phyloP scores from a whole-genome alignment of 1,140 invertebrate genomes.

The Zaprionus kolodkinae region DNA sequence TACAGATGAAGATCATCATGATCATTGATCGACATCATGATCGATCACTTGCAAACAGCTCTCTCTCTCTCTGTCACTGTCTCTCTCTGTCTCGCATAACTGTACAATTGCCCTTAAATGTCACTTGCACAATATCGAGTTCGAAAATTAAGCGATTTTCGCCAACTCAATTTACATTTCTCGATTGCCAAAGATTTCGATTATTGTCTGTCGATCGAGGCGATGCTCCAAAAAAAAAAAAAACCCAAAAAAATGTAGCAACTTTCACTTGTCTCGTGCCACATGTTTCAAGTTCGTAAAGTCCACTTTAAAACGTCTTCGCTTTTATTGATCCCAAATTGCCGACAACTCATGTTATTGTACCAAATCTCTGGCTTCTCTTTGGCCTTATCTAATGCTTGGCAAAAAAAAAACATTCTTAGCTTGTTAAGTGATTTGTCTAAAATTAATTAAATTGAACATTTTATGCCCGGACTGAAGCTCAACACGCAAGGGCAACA shows the following conservation, averaged over 20 bases:
- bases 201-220: slow-evolving; percentile 67
- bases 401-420: slow-evolving; percentile 27
- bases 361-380: background rate
- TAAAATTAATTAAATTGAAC: slow-evolving; percentile 55
- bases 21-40: slow-evolving; percentile 44
- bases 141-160: slow-evolving; percentile 78
- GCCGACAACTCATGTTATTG: background rate
- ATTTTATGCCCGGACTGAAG: slow-evolving; percentile 44
- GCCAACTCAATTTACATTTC: slow-evolving; percentile 72
- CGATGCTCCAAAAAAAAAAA: slow-evolving; percentile 35
- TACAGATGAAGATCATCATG: slow-evolving; percentile 53
- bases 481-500: slow-evolving; percentile 35
- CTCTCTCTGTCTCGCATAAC: slow-evolving; percentile 53
- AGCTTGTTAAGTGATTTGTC: slow-evolving; percentile 61
- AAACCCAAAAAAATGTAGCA: slow-evolving; percentile 34
- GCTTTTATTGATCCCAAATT: background rate
- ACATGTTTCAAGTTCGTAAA: slow-evolving; percentile 36
- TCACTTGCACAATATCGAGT: slow-evolving; percentile 27
- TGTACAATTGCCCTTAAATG: slow-evolving; percentile 55
- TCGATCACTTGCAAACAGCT: slow-evolving; percentile 54
- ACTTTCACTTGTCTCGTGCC: slow-evolving; percentile 69
- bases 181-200: slow-evolving; percentile 54
- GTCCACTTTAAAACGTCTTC: background rate
- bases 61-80: slow-evolving; percentile 37
- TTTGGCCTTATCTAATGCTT: slow-evolving; percentile 19